phyloP scores from a whole-genome alignment of 2,888 invertebrate genomes.

The Eilema griseolum region DNA sequence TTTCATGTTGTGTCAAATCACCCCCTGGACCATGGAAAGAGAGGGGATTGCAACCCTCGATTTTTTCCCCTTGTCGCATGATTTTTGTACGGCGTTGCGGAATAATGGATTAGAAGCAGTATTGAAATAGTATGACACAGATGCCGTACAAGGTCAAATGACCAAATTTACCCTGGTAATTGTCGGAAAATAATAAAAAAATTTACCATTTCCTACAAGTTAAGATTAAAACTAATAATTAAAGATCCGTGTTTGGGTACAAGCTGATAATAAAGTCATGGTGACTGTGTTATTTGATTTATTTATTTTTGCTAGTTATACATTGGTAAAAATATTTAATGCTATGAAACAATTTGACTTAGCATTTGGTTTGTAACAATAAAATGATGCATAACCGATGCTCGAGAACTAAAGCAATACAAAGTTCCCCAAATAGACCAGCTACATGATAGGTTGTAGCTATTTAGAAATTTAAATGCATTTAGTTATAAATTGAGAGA shows the following conservation, averaged over 20 bases:
- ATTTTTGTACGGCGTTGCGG: too few relatives aligned
- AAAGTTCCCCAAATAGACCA: conserved; percentile 58
- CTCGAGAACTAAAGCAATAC: conserved; percentile 64
- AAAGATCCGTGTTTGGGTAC: background rate
- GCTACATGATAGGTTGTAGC: conserved; percentile 56
- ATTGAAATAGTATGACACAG: too few relatives aligned
- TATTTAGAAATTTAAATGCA: conserved; percentile 59
- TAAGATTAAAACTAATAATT: too few relatives aligned
- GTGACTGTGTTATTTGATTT: conserved; percentile 84
- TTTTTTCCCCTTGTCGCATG: too few relatives aligned
- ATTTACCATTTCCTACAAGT: too few relatives aligned
- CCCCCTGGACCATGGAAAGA: too few relatives aligned
- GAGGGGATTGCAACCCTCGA: too few relatives aligned
- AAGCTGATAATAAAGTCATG: conserved; percentile 38
- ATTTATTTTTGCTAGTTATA: conserved; percentile 86
- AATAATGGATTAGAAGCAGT: too few relatives aligned
- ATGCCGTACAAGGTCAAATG: too few relatives aligned
- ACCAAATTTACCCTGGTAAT: too few relatives aligned
- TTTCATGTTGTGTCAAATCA: too few relatives aligned
- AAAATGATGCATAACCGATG: conserved; percentile 73
- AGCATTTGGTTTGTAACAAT: conserved; percentile 82
- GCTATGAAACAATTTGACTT: conserved; percentile 85
- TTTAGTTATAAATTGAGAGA: conserved; percentile 56
- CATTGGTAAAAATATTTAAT: conserved; percentile 86
- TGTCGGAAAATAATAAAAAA: too few relatives aligned